Evolutionary conservation across 1,140 invertebrate genomes (phyloP).

Genomic region (Bombus turneri): DNA sequence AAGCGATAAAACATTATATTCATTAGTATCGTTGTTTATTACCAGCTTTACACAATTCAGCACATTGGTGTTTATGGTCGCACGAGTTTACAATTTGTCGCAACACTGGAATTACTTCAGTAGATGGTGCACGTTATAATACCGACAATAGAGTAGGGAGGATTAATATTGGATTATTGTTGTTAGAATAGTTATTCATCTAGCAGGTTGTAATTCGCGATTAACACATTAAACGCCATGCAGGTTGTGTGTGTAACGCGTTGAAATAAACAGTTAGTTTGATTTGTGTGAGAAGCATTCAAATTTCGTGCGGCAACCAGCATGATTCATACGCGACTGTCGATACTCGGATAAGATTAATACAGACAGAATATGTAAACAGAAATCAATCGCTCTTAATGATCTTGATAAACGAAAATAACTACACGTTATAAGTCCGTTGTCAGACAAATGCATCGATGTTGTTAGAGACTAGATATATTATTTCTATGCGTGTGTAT

Average conservation of each 20-base stretch:
- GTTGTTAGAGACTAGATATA: too few relatives aligned
- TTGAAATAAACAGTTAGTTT: neutral
- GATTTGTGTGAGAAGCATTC: neutral
- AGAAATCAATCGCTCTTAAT: too few relatives aligned
- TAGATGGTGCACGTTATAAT: constrained; percentile 19
- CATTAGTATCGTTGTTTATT: neutral
- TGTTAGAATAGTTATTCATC: constrained; percentile 22
- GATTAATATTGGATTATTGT: constrained; percentile 23
- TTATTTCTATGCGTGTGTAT: too few relatives aligned
- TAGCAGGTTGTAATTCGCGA: constrained; percentile 2
- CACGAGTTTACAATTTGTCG: neutral
- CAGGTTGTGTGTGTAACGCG: neutral
- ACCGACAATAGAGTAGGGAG: neutral
- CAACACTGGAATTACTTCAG: neutral
- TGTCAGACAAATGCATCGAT: too few relatives aligned
- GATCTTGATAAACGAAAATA: neutral
- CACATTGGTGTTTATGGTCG: neutral
- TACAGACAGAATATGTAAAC: neutral
- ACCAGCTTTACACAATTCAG: neutral
- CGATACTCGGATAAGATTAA: neutral
- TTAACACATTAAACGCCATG: neutral
- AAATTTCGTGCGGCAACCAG: neutral
- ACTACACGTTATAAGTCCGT: neutral
- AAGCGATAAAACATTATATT: neutral
- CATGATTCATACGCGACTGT: neutral